Base-by-base conservation (phyloP, 2,113 vertebrate genomes). In the Glaucidium brasilianum region DNA sequence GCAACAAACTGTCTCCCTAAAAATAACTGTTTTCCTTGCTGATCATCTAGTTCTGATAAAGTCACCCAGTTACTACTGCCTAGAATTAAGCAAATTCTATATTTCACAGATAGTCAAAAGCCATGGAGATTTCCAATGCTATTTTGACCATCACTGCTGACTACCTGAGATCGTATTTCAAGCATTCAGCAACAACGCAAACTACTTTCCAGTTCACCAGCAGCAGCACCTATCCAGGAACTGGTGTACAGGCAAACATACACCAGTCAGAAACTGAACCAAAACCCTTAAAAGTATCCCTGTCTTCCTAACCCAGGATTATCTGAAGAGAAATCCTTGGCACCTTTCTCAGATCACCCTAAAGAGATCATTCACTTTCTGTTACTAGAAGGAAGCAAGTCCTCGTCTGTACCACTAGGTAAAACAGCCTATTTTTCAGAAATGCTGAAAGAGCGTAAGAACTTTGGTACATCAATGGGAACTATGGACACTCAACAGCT, bases 21-120 rank as follows among this genome's bases (percentile, higher is more conserved):
- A 97, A 97, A 92, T 74, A 96, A 64, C 55, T 93, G 0, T 49
- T 91, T 94, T 92, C 85, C 77, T 78, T 53, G 34, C 53, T 78
- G 74, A 96, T 88, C 90, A 71, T 66, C 43, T 73, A 69, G 47
- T 66, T 85, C 71, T 85, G 77, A 73, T 13, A 67, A 86, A 94
- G 91, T 77, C 80, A 71, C 50, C 15, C 39, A 63, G 69, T 64
- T 82, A 79, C 76, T 85, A 63, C 34, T 53, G 47, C 62, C 58
- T 80, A 93, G 49, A 95, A 90, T 37, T 87, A 56, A 72, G 50
- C 18, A 88, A 25, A 83, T 88, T 58, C 66, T 58, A 47, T 63
- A 75, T n/a, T 52, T 72, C 52, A 55, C 39, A 43, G 56, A 82
- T 21, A 75, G 30, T 43, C 53, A 59, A 53, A 90, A 96, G 60